These are phyloP conservation scores for Dolomedes plantarius DNA, from an alignment of 2,888 invertebrate species.

Conservation along the genomic window DNA sequence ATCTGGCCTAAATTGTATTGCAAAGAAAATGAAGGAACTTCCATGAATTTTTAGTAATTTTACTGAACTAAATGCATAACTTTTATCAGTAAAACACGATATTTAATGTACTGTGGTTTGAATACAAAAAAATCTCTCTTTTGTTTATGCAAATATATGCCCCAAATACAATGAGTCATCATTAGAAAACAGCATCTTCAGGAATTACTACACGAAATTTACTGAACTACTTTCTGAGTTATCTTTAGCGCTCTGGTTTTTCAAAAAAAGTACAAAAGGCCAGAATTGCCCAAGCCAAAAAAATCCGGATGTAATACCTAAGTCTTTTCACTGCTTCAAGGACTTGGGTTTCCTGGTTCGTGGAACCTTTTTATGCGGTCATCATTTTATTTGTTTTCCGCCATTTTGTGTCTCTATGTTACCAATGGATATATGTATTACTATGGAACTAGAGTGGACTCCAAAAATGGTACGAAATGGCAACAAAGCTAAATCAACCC, in stretches of 20 bases:
- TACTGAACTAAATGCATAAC: too few relatives aligned
- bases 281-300: neutral
- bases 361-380: neutral
- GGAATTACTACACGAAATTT: too few relatives aligned
- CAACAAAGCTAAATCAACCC: slow-evolving; percentile 17
- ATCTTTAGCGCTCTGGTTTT: neutral
- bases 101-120: too few relatives aligned
- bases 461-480: slow-evolving; percentile 33
- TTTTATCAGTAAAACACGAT: too few relatives aligned
- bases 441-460: slow-evolving; percentile 64
- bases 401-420: slow-evolving; percentile 48
- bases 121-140: too few relatives aligned
- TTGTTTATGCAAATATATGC: too few relatives aligned
- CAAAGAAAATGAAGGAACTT: too few relatives aligned
- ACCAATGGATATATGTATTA: slow-evolving; percentile 67
- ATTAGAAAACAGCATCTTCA: too few relatives aligned
- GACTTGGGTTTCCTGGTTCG: slow-evolving; percentile 22
- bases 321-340: slow-evolving; percentile 21
- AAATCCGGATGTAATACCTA: neutral
- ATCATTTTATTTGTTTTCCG: neutral
- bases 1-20: too few relatives aligned
- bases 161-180: too few relatives aligned
- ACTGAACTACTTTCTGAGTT: too few relatives aligned
- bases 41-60: too few relatives aligned
- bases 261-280: slow-evolving; percentile 4